These are phyloP conservation scores for Wasmannia auropunctata DNA, from an alignment of 1,140 invertebrate genomes.

Conservation along the genomic window DNA sequence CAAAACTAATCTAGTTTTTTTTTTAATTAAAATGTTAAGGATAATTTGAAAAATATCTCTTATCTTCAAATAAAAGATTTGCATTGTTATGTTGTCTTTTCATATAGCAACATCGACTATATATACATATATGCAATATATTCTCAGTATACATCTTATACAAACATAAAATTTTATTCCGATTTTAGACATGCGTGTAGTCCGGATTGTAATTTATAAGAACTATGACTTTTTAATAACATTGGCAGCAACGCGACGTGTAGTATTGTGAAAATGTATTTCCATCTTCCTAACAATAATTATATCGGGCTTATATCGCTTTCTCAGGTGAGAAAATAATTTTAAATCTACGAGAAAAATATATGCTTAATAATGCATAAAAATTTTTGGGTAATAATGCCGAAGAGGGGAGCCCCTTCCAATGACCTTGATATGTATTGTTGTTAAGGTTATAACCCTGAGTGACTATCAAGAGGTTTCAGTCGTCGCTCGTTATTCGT, in stretches of 20 bases:
- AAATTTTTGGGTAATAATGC: conserved; percentile 6
- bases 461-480: no score
- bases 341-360: not conserved
- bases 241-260: not conserved
- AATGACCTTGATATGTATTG: no score
- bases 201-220: no score
- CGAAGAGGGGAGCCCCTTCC: no score
- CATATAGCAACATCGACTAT: not conserved
- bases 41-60: not conserved
- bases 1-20: not conserved
- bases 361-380: not conserved
- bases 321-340: not conserved
- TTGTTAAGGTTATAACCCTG: no score
- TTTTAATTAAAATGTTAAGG: not conserved
- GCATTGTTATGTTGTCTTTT: not conserved
- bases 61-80: not conserved
- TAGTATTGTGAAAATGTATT: not conserved
- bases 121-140: not conserved
- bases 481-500: no score
- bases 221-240: conserved; percentile 1
- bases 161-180: no score
- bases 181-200: no score
- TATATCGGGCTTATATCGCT: not conserved
- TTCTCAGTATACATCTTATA: not conserved
- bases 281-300: not conserved